Base-by-base conservation (phyloP, 1,140 invertebrate genomes). In the Lepidurus apus region DNA sequence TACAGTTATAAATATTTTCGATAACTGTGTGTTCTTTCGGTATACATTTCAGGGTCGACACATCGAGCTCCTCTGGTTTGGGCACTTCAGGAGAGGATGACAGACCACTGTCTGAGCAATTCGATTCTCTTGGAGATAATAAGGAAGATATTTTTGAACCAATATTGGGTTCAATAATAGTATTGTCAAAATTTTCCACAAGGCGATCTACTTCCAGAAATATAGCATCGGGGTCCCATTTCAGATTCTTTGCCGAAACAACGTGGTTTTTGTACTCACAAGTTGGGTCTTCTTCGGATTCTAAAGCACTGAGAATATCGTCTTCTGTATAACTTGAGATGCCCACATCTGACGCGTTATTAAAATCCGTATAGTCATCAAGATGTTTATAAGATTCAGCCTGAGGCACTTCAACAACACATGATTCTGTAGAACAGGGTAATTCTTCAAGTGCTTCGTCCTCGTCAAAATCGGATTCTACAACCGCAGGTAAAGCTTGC, bases 181-280 rank as follows among this genome's bases (percentile, higher is more conserved):
- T n/a, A 65, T n/a, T 65, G 10, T 79, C 65, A 17, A 79, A 75
- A 43, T 74, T 75, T 74, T 79, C 78, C 65, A 79, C 34, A 9
- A 80, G 53, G 4, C 76, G 65, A n/a, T 80, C 79, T 43, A 77
- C 76, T 73, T 80, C 79, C 11, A 77, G 73, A 78, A 80, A 80
- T 11, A 76, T 73, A 13, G 79, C 75, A 42, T 80, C 79, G 11
- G 76, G 53, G 74, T 80, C 79, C 79, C 79, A 80, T 45, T 34
- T 34, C 11, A 47, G 11, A 21, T 45, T 26, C 43, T 11, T 17
- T 10, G 73, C 34, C 21, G 4, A n/a, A 17, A 9, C 9, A 43
- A 77, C 8, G 42, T 45, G 1, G 11, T 43, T 43, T 47, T 44
- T n/a, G 42, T 43, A 34, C 34, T 34, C 34, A 34, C 3, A 76